Conservation (phyloP, 2,888 invertebrate genomes). For the Cryptus viduatorius region DNA sequence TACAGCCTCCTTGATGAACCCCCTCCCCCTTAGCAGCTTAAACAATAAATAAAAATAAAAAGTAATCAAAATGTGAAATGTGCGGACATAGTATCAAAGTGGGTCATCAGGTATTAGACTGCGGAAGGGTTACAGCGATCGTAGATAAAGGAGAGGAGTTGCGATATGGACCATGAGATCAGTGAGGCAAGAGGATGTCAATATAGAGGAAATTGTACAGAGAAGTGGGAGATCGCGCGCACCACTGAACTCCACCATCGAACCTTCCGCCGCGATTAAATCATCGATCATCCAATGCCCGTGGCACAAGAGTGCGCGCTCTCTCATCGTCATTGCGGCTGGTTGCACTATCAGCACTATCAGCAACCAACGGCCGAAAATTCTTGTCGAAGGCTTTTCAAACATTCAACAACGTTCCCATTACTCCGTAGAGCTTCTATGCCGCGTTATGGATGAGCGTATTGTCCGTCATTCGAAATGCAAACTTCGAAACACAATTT, state of each 20-base stretch:
- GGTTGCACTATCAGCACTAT: neutral
- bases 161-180: constrained; percentile 20
- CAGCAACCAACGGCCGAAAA: neutral
- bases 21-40: too few relatives aligned
- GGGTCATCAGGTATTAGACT: too few relatives aligned
- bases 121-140: too few relatives aligned
- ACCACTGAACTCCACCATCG: constrained; percentile 29
- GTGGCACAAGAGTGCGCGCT: neutral
- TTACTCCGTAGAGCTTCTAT: neutral
- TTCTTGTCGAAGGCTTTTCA: neutral
- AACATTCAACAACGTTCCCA: neutral
- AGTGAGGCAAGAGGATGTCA: constrained; percentile 48
- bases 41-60: too few relatives aligned
- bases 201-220: constrained; percentile 44
- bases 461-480: constrained; percentile 55
- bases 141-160: neutral
- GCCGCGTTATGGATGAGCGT: neutral
- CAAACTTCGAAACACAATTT: constrained; percentile 58
- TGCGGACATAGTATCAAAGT: too few relatives aligned
- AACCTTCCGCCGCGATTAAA: constrained; percentile 56
- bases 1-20: too few relatives aligned
- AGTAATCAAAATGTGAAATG: too few relatives aligned
- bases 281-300: constrained; percentile 36
- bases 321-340: too few relatives aligned
- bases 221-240: constrained; percentile 47